Evolutionary conservation across 2,113 vertebrate genomes (phyloP).

Genomic region (Donacobius atricapilla): DNA sequence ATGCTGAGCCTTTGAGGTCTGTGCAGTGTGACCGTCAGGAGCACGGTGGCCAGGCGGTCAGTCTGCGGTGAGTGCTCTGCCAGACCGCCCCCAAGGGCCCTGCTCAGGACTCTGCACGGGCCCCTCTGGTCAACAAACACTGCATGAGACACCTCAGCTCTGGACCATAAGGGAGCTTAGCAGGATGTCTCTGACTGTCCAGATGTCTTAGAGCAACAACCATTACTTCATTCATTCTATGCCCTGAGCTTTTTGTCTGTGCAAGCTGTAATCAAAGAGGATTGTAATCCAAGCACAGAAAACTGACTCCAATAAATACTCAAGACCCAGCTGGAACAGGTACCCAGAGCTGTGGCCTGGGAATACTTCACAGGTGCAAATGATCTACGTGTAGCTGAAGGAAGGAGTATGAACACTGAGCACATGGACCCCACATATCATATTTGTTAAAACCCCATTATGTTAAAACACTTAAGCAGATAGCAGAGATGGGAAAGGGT

Average conservation of each 20-base stretch:
- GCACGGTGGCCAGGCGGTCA: too few species aligned
- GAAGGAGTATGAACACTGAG: not conserved
- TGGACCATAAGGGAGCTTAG: not conserved
- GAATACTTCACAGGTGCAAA: not conserved
- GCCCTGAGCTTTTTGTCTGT: not conserved
- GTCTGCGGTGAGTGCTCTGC: rapidly evolving
- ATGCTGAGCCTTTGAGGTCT: not conserved
- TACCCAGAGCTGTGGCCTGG: not conserved
- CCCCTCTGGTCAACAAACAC: not conserved
- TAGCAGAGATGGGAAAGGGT: not conserved
- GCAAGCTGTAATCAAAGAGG: not conserved
- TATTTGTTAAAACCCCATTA: not conserved
- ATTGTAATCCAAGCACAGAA: not conserved
- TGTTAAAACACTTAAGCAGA: not conserved
- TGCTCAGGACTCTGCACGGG: too few species aligned
- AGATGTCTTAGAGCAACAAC: not conserved
- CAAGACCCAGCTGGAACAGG: not conserved
- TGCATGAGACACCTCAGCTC: not conserved
- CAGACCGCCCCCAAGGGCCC: not conserved
- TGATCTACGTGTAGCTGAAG: not conserved
- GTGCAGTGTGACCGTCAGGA: not conserved
- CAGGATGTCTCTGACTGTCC: not conserved
- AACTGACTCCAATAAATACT: not conserved
- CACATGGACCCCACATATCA: not conserved
- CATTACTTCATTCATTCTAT: not conserved